Conservation (phyloP, 2,797 vertebrate species). For the Alosa sapidissima region DNA sequence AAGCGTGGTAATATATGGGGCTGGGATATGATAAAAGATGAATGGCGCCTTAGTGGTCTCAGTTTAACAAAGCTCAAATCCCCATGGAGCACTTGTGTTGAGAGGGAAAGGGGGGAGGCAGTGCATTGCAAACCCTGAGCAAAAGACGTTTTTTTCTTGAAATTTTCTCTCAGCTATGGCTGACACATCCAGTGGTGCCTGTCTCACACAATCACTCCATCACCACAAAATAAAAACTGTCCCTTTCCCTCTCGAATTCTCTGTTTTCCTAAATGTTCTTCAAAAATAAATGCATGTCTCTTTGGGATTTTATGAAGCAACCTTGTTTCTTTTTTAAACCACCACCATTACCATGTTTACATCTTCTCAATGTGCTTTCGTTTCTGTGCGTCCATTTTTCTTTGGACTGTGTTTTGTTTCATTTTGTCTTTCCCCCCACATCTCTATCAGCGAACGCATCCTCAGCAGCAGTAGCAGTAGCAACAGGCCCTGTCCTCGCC, state of each 20-base stretch:
- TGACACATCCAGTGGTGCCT: not conserved
- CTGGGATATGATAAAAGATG: slow-evolving; percentile 73
- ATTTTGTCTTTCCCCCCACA: not conserved
- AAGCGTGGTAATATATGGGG: slow-evolving; percentile 84
- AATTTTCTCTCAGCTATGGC: not conserved
- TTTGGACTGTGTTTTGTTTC: not conserved
- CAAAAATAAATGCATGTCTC: not conserved
- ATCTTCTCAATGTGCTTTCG: not conserved
- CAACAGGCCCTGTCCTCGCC: slow-evolving; percentile 21
- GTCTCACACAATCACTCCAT: not conserved
- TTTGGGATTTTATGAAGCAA: not conserved
- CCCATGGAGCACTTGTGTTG: slow-evolving; percentile 50
- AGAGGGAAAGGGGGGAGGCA: slow-evolving; percentile 40
- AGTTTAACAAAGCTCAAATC: slow-evolving; percentile 68
- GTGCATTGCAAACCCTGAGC: slow-evolving; percentile 25
- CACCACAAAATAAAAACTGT: not conserved
- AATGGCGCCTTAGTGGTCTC: slow-evolving; percentile 71
- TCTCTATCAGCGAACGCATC: not conserved
- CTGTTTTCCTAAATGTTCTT: not conserved
- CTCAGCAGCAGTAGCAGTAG: not conserved
- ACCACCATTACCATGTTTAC: not conserved
- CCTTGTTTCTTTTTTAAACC: not conserved
- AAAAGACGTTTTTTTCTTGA: not conserved
- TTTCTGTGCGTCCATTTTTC: not conserved
- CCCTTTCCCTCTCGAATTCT: not conserved